Evolutionary conservation across 2,113 vertebrate genomes (phyloP).

Genomic region (Aviceda subcristata): DNA sequence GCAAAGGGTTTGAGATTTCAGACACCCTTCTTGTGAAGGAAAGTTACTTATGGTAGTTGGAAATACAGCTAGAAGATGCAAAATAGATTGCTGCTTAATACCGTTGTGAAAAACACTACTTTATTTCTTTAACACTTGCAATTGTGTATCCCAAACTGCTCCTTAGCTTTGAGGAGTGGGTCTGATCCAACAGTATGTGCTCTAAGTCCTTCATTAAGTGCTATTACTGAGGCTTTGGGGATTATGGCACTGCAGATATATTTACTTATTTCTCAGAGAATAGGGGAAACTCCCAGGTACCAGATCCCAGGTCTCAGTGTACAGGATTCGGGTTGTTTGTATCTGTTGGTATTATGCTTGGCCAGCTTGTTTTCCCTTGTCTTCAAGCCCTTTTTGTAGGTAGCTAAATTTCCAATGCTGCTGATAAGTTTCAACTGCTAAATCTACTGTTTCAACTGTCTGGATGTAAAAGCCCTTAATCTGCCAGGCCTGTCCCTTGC

Average conservation of each 20-base stretch:
- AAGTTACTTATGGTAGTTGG: not conserved
- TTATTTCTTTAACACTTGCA: not conserved
- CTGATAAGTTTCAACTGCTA: not conserved
- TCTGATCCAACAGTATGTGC: not conserved
- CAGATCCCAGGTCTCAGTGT: not conserved
- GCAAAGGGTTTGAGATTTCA: not conserved
- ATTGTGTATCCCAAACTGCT: not conserved
- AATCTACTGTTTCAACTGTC: not conserved
- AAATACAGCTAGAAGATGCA: not conserved
- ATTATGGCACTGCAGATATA: fast-evolving
- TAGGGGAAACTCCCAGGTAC: not conserved
- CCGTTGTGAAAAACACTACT: not conserved
- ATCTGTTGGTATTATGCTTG: too few species aligned
- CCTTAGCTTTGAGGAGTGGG: not conserved
- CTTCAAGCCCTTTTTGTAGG: not conserved
- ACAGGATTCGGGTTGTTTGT: not conserved
- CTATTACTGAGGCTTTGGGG: not conserved
- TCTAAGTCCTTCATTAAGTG: too few species aligned
- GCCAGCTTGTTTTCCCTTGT: not conserved
- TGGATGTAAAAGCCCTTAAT: not conserved
- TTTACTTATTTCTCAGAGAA: not conserved
- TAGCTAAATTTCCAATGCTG: not conserved
- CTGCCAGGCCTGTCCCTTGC: not conserved
- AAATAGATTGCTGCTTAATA: not conserved
- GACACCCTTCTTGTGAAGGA: not conserved